Base-by-base conservation (phyloP, 2,888 invertebrate genomes). In the Thymelicus sylvestris region DNA sequence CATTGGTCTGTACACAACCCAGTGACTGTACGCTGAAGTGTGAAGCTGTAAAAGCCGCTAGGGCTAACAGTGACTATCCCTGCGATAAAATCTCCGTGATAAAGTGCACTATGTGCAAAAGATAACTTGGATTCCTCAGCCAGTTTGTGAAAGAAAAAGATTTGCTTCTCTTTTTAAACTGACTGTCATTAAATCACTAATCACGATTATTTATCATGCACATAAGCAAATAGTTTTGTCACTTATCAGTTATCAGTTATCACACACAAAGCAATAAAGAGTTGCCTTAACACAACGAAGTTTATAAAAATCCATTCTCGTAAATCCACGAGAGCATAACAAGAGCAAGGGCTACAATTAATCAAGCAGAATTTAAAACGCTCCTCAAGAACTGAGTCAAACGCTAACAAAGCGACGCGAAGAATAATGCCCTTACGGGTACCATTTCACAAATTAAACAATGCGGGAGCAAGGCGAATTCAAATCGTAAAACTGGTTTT, bases 401-500 rank as follows among this genome's bases (percentile, higher is more conserved):
- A 62, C 61, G 52, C 38, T 66, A 71, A 71, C 71, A 71, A 71
- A 71, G 66, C 61, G 66, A 71, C 71, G 71, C 66, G 47, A 66
- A 71, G 71, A 71, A 71, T 71, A 71, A 71, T 71, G 71, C 66
- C 71, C 71, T 71, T 71, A 66, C 66, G 44, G 38, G 71, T 66
- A 71, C 61, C 71, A 71, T 71, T 71, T 71, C 71, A 71, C 74
- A 75, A 76, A 77, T 75, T 74, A 77, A 77, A 77, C 73, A 76
- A 76, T 73, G 71, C 63, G 67, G 68, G 73, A 75, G 76, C 76
- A 73, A 65, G 60, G 70, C 50, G 70, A 76, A 76, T 78, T 79
- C 74, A 76, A 74, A 76, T 75, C 73, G 74, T 71, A 64, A 24
- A 74, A 67, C 72, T 57, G 67, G 74, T 77, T 79, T 79, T 80